A percentile compares a stretch with the other conserved stretches of the same genome.
Evolutionary conservation across 2,113 vertebrate species (phyloP).

Genomic region (Nymphicus hollandicus): DNA sequence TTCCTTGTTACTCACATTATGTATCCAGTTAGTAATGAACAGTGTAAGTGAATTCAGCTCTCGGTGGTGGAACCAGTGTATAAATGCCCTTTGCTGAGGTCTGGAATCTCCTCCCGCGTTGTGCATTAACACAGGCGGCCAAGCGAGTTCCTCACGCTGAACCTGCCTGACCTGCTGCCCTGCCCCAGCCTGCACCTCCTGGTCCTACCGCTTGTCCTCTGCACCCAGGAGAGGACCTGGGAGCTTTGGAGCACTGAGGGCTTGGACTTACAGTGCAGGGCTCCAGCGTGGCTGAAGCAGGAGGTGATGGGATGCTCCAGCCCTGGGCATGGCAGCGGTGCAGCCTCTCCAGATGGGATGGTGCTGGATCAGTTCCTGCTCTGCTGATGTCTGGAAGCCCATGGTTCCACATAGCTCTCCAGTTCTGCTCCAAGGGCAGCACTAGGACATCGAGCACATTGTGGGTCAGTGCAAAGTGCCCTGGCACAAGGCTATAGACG

Average conservation of each 20-base stretch:
- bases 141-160: neutral
- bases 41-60: neutral
- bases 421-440: neutral
- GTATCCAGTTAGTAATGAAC: neutral
- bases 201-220: neutral
- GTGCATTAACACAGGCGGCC: neutral
- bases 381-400: neutral
- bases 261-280: neutral
- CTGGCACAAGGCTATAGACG: neutral
- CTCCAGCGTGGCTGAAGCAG: neutral
- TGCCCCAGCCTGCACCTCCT: neutral
- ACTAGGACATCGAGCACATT: neutral
- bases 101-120: neutral
- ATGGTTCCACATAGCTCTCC: fast-evolving
- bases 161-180: constrained; percentile 3
- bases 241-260: neutral
- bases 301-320: neutral
- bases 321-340: fast-evolving
- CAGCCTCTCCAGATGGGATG: neutral
- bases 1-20: neutral
- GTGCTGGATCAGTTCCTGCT: neutral
- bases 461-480: neutral
- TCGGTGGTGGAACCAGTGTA: neutral
- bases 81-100: neutral
- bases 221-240: neutral